phyloP scores from a whole-genome alignment of 2,797 vertebrate genomes.

The Acanthis flammea region DNA sequence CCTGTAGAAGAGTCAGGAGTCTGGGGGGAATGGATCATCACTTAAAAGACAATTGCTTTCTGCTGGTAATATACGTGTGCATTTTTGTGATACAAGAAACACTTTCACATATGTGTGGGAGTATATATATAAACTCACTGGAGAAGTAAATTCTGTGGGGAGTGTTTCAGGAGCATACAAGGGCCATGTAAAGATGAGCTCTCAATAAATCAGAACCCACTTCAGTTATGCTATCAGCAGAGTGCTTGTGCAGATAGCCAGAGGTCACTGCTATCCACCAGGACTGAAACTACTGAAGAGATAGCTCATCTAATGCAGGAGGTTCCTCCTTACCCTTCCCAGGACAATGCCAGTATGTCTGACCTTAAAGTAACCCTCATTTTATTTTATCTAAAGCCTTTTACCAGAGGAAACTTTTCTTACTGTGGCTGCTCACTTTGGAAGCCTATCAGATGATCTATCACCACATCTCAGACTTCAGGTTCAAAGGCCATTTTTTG shows the following conservation, averaged over 20 bases:
- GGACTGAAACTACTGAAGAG: neutral
- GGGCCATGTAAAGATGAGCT: neutral
- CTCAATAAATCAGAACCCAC: neutral
- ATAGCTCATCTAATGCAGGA: neutral
- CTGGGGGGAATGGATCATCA: neutral
- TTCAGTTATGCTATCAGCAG: neutral
- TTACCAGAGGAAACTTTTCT: neutral
- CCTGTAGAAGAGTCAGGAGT: neutral
- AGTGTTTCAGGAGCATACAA: neutral
- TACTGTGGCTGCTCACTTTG: neutral
- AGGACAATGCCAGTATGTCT: neutral
- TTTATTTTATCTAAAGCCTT: neutral
- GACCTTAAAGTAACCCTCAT: neutral
- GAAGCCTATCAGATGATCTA: neutral
- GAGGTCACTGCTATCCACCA: neutral
- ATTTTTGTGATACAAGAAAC: neutral
- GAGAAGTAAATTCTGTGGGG: neutral
- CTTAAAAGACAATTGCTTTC: neutral
- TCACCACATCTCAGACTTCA: neutral
- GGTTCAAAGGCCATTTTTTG: neutral
- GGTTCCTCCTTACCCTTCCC: neutral
- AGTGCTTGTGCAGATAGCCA: neutral
- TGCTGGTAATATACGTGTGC: neutral
- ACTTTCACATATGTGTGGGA: neutral
- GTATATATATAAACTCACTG: neutral